phyloP scores from a whole-genome alignment of 1,140 invertebrate genomes.

The Polypedilum pembai region DNA sequence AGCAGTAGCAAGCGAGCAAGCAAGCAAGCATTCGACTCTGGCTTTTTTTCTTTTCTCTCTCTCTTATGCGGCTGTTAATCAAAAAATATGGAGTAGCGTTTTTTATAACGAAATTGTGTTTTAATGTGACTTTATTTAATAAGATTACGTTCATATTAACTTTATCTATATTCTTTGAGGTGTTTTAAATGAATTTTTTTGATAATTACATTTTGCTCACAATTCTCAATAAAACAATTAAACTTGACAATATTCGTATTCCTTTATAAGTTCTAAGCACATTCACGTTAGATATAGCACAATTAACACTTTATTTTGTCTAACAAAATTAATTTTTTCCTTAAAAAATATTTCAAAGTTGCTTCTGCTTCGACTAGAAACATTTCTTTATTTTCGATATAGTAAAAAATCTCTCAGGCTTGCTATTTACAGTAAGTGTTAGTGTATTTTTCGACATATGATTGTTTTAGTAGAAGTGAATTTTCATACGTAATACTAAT shows the following conservation, averaged over 20 bases:
- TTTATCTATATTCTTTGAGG: background rate
- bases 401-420: slow-evolving; percentile 8
- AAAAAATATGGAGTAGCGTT: slow-evolving; percentile 9
- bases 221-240: background rate
- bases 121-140: too few species aligned
- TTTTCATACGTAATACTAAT: too few species aligned
- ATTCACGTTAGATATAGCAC: too few species aligned
- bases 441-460: too few species aligned
- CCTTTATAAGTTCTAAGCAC: background rate
- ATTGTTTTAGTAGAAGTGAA: too few species aligned
- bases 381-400: slow-evolving; percentile 16
- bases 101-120: background rate
- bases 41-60: background rate
- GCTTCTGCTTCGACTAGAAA: slow-evolving; percentile 3
- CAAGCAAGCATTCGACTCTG: slow-evolving; percentile 10
- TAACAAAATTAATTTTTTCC: too few species aligned
- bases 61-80: slow-evolving; percentile 15
- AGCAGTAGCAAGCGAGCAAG: background rate
- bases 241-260: background rate
- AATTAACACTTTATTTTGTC: too few species aligned
- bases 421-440: background rate
- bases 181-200: background rate
- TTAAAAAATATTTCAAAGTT: background rate
- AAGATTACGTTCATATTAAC: too few species aligned
- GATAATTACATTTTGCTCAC: background rate